phyloP scores from a whole-genome alignment of 1,140 invertebrate genomes.

The Apis laboriosa region DNA sequence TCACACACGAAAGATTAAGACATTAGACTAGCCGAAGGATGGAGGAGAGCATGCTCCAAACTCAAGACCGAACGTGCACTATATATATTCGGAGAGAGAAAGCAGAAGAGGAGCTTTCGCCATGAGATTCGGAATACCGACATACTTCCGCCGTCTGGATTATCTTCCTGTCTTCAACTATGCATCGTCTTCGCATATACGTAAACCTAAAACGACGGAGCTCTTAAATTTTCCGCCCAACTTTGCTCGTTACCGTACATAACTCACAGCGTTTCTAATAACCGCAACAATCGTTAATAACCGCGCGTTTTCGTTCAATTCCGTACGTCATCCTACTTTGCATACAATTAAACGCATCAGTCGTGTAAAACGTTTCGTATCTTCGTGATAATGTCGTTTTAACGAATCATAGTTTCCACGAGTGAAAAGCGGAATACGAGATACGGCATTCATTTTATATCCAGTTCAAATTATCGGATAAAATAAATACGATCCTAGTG shows the following conservation, averaged over 20 bases:
- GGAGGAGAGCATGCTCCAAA: conserved; percentile 41
- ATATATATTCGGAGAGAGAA: neutral
- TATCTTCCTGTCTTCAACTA: conserved; percentile 52
- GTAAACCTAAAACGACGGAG: conserved; percentile 52
- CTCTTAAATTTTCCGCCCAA: conserved; percentile 53
- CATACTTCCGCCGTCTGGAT: conserved; percentile 53
- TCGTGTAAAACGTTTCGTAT: neutral
- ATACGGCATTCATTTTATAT: neutral
- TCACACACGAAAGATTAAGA: conserved; percentile 72
- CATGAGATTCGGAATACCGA: conserved; percentile 27
- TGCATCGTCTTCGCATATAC: conserved; percentile 47
- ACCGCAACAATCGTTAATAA: conserved; percentile 17
- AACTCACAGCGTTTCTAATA: neutral
- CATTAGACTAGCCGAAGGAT: conserved; percentile 55
- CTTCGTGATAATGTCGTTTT: neutral
- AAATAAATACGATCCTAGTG: no score
- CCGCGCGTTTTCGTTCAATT: neutral
- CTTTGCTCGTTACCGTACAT: conserved; percentile 30
- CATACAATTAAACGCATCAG: neutral
- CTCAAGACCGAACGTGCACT: conserved; percentile 44
- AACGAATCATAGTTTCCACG: neutral
- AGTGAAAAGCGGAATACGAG: neutral
- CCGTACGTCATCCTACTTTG: no score
- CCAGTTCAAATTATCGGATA: no score
- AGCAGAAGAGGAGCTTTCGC: conserved; percentile 37